A percentile compares a stretch with the other conserved stretches of the same genome.
Evolutionary conservation across 2,113 vertebrate genomes (phyloP).

Genomic region (Globicephala melas): DNA sequence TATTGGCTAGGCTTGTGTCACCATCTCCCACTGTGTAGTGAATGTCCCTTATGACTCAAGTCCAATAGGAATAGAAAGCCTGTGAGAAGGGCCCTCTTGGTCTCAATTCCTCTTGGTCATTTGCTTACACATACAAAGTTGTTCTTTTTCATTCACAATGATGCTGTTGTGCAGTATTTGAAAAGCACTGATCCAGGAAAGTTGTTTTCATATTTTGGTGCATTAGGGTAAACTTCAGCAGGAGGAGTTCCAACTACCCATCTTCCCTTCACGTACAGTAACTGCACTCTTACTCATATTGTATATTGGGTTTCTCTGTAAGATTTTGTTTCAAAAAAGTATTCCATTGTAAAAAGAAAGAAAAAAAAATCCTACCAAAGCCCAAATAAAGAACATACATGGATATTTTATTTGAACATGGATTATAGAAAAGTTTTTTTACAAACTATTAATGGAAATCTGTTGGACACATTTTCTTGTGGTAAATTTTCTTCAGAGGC

Average conservation of each 20-base stretch:
- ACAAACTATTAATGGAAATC: constrained; percentile 21
- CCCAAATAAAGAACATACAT: neutral
- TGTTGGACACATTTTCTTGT: neutral
- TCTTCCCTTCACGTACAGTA: neutral
- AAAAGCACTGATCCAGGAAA: neutral
- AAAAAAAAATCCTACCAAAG: neutral
- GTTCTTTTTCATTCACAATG: neutral
- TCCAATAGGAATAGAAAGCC: neutral
- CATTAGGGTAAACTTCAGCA: neutral
- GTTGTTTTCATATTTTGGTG: neutral
- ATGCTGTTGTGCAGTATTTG: neutral
- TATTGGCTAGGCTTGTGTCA: neutral
- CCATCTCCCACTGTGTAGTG: neutral
- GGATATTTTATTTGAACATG: constrained; percentile 1
- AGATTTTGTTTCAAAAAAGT: constrained; percentile 24
- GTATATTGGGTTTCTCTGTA: neutral
- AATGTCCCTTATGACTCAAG: neutral
- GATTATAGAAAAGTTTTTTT: neutral
- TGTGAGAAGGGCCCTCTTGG: neutral
- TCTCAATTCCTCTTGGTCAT: neutral
- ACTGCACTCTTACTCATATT: neutral
- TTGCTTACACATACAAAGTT: neutral
- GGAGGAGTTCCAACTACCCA: neutral
- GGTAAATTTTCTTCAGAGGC: neutral
- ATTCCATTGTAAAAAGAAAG: neutral